Percentiles rank a stretch among this genome's conserved stretches.
phyloP scores from a whole-genome alignment of 2,888 invertebrate species.

The Tenthredo notha region DNA sequence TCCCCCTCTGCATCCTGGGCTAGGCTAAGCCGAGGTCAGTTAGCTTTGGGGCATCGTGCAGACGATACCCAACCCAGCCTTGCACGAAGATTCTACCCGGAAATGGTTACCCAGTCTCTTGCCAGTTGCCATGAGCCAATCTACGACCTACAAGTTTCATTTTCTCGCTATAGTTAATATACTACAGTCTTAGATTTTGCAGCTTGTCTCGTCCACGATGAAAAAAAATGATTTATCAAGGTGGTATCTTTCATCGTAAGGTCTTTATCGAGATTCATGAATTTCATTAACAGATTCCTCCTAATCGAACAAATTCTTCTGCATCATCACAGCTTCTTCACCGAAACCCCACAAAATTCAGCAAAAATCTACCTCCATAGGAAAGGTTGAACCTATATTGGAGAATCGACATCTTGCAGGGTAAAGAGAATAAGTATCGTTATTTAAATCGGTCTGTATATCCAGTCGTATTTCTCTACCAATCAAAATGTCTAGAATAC shows the following conservation, averaged over 20 bases:
- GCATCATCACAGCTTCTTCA: too few species aligned
- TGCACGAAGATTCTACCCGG: conserved; percentile 72
- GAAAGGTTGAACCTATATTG: background rate
- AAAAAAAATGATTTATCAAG: too few species aligned
- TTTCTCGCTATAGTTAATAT: conserved; percentile 14
- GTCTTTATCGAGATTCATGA: too few species aligned
- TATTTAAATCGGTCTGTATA: conserved; percentile 24
- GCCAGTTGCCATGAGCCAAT: conserved; percentile 60
- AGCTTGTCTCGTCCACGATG: background rate
- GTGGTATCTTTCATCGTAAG: too few species aligned
- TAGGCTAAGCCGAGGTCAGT: conserved; percentile 73
- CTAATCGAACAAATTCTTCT: too few species aligned
- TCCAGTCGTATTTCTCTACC: background rate
- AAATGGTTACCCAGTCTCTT: conserved; percentile 62
- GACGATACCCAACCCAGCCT: conserved; percentile 64
- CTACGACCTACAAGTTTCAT: conserved; percentile 50
- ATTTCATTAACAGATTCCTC: too few species aligned
- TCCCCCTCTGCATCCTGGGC: conserved; percentile 51
- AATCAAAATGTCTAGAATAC: conserved; percentile 12
- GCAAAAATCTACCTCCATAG: too few species aligned
- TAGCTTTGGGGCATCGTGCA: conserved; percentile 77
- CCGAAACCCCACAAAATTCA: too few species aligned
- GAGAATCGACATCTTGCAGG: background rate
- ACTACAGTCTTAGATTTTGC: background rate
- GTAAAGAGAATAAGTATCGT: background rate